Evolutionary conservation across 2,797 vertebrate genomes (phyloP).

Genomic region (Pangasius mekongensis): DNA sequence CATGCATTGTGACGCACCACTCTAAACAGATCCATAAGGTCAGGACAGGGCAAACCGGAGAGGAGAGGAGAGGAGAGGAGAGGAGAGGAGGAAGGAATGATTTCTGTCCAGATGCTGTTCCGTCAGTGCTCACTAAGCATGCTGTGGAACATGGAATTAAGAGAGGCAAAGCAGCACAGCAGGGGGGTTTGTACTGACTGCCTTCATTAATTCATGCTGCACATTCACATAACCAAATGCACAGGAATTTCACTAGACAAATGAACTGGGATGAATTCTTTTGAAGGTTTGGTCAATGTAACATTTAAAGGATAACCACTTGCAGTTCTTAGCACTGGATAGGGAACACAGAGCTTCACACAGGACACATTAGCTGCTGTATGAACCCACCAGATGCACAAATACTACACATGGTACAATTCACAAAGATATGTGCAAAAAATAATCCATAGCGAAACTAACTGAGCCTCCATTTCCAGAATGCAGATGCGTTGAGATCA

Average conservation of each 20-base stretch:
- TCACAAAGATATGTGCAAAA: background rate
- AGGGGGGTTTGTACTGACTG: background rate
- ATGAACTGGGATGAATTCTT: background rate
- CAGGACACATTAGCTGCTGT: background rate
- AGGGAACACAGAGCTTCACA: background rate
- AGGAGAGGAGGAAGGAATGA: constrained; percentile 38
- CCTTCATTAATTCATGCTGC: constrained; percentile 14
- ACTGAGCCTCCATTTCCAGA: background rate
- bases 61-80: constrained; percentile 11
- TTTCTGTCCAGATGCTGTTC: constrained; percentile 59
- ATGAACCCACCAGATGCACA: background rate
- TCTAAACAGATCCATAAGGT: constrained; percentile 59
- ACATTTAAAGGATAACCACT: background rate
- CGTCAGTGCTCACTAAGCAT: constrained; percentile 42
- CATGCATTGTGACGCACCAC: constrained; percentile 44
- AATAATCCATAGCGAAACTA: background rate
- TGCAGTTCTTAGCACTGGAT: background rate
- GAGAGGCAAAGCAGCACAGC: constrained; percentile 34
- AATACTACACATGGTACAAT: background rate
- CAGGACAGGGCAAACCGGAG: constrained; percentile 48
- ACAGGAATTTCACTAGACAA: background rate
- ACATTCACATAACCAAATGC: background rate
- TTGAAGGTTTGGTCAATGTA: background rate
- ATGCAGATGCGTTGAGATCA: constrained; percentile 7
- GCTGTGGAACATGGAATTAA: constrained; percentile 23